Percentiles rank a stretch among this genome's conserved stretches.
These are phyloP conservation scores for Fabriciana adippe DNA, from an alignment of 2,888 invertebrate genomes.

Conservation along the genomic window DNA sequence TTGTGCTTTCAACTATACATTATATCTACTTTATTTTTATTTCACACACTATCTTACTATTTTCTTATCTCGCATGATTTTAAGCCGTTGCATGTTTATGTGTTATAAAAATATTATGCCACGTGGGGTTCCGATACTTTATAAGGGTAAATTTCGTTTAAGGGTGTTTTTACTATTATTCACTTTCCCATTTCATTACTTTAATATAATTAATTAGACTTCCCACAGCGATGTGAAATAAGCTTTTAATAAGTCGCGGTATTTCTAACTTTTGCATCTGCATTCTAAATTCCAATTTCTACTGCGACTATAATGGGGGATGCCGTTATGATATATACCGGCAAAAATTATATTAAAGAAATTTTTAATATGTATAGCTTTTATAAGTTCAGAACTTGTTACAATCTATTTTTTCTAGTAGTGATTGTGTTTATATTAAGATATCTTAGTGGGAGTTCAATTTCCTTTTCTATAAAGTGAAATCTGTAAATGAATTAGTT, in stretches of 20 bases:
- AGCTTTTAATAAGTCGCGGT: not conserved
- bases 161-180: conserved; percentile 53
- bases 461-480: too few species aligned
- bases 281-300: not conserved
- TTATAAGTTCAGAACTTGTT: too few species aligned
- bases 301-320: too few species aligned
- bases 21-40: too few species aligned
- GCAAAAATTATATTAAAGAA: too few species aligned
- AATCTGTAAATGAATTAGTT: too few species aligned
- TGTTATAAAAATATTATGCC: conserved; percentile 61
- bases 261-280: not conserved
- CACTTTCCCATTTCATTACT: conserved; percentile 18
- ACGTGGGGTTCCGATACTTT: conserved; percentile 52
- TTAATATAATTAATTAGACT: conserved; percentile 24
- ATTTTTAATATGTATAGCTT: too few species aligned
- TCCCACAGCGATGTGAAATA: conserved; percentile 19
- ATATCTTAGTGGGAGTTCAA: too few species aligned
- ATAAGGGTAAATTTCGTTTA: conserved; percentile 51
- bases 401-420: too few species aligned
- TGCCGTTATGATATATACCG: too few species aligned
- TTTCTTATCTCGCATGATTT: conserved; percentile 25
- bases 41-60: conserved; percentile 10
- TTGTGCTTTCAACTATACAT: too few species aligned
- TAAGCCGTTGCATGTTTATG: conserved; percentile 60
- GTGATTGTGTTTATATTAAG: too few species aligned